Evolutionary conservation across 2,113 vertebrate species (phyloP).

Genomic region (Sula dactylatra): DNA sequence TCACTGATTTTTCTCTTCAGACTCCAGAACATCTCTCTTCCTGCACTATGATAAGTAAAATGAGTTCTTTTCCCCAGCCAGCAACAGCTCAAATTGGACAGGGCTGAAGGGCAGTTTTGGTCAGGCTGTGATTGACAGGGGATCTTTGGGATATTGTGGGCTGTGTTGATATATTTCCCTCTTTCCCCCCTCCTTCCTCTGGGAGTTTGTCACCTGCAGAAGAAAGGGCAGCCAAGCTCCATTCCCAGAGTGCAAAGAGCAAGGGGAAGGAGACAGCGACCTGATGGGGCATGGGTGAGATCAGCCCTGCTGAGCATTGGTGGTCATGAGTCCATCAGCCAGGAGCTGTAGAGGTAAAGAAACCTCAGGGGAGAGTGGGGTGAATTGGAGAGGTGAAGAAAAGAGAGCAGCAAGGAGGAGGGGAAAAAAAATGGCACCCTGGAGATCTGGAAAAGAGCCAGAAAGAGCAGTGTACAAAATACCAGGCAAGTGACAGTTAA

Average conservation of each 20-base stretch:
- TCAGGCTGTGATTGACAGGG: neutral
- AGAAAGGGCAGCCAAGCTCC: neutral
- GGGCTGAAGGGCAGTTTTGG: neutral
- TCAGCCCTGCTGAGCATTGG: neutral
- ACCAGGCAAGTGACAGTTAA: conserved; percentile 5
- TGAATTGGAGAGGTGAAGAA: neutral
- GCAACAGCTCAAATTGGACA: neutral
- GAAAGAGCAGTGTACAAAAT: neutral
- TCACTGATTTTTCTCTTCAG: neutral
- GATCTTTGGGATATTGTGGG: neutral
- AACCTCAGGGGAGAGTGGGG: neutral
- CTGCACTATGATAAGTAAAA: neutral
- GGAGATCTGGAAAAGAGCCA: conserved; percentile 40
- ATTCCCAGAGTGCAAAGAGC: neutral
- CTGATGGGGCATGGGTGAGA: neutral
- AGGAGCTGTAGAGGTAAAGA: neutral
- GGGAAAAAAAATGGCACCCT: neutral
- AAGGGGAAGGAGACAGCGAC: neutral
- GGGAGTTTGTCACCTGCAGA: neutral
- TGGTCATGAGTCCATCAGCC: neutral
- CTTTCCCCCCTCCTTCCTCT: neutral
- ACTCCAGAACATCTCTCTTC: neutral
- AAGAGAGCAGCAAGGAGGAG: neutral
- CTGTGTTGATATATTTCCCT: neutral
- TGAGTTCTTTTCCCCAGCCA: neutral